Evolutionary conservation across 2,888 invertebrate genomes (phyloP).

Genomic region (Nymphalis c-album): DNA sequence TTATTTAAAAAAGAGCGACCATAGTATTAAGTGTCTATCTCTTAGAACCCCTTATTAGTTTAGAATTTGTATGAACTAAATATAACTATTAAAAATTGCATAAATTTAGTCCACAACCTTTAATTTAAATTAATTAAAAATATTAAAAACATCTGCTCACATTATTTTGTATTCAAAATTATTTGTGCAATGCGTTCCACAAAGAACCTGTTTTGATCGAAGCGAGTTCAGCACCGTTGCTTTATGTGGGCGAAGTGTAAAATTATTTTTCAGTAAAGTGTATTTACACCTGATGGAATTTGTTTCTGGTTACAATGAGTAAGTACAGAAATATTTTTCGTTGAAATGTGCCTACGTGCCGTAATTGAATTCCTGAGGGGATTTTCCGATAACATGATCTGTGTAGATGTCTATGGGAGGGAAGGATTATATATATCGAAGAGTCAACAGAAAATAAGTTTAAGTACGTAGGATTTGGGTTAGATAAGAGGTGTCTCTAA

Average conservation of each 20-base stretch:
- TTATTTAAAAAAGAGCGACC: no score
- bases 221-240: slow-evolving; percentile 20
- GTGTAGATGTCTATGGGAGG: background rate
- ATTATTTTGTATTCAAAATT: background rate
- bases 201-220: slow-evolving; percentile 58
- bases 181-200: slow-evolving; percentile 15
- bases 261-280: slow-evolving; percentile 58
- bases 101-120: no score
- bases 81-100: no score
- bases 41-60: no score
- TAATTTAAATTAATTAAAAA: no score
- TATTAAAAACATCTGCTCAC: no score
- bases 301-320: slow-evolving; percentile 68
- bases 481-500: no score
- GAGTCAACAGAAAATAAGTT: no score
- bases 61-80: no score
- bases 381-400: slow-evolving; percentile 38
- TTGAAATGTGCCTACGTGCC: slow-evolving; percentile 44
- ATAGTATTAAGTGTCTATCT: no score
- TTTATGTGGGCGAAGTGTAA: slow-evolving; percentile 53
- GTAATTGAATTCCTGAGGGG: slow-evolving; percentile 33
- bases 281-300: slow-evolving; percentile 68
- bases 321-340: slow-evolving; percentile 58
- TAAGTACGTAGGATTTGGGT: no score
- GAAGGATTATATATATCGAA: background rate